Base-by-base conservation (phyloP, 2,797 vertebrate species). In the Tapera naevia region DNA sequence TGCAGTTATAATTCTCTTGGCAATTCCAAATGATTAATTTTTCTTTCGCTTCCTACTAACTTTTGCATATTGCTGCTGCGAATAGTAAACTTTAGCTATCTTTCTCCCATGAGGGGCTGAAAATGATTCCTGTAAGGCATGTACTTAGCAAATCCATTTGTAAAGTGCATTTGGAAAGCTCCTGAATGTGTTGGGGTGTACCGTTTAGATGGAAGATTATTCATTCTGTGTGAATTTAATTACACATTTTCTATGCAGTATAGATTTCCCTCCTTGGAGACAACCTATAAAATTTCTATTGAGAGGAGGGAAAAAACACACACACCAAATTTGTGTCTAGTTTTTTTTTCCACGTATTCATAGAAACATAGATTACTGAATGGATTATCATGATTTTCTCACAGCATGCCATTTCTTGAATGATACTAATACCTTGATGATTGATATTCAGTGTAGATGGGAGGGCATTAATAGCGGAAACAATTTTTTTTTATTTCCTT, bases 221-320 rank as follows among this genome's bases (percentile, higher is more conserved):
- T 94, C 45, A 89, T 89, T 87, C 75, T 7, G 33, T 15, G n/a
- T 46, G 65, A 95, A 80, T 92, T 87, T 58, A 65, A 35, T 83
- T 89, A 56, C 27, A 58, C 15, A 16, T 75, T 89, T 94, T 70
- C 72, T 32, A 46, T 50, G 48, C 30, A 50, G 32, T 61, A 53
- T 80, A 91, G 61, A 80, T 88, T 85, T 73, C 58, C 50, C 51
- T 89, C 39, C 72, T 86, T 83, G 65, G 79, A 92, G 96, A 91
- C 66, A 91, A 58, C 17, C 28, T 51, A 51, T 58, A 33, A 56
- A 50, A 53, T 86, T 80, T 83, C 69, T 33, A 2, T 18, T 57
- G n/a, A 7, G 41, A 18, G 14, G 12, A 6, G 46, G 11, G 33
- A 27, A 46, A 54, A 41, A 41, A 41, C 10, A 41, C 10, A n/a